Percentiles rank a stretch among this genome's conserved stretches.
Evolutionary conservation across 2,888 invertebrate genomes (phyloP).

Genomic region (Isoperla grammatica): DNA sequence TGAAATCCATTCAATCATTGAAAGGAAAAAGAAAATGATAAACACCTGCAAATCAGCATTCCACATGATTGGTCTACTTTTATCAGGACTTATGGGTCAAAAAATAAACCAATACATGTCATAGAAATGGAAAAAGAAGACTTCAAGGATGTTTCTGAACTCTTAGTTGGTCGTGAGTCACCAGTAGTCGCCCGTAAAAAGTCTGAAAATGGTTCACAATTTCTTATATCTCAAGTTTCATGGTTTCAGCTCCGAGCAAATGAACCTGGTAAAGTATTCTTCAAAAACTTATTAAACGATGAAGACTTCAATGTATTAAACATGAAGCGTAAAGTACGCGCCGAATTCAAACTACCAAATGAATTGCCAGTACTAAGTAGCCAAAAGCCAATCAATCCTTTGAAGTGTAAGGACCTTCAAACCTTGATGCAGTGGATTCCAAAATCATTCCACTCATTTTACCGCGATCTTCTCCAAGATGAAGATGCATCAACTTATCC

Average conservation of each 20-base stretch:
- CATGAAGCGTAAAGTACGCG: background rate
- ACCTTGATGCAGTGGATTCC: background rate
- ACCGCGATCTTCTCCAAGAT: too few relatives aligned
- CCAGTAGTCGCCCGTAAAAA: background rate
- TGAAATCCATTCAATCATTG: slow-evolving; percentile 31
- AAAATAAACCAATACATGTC: background rate
- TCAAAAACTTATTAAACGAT: background rate
- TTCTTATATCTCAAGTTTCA: background rate
- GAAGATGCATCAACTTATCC: too few relatives aligned
- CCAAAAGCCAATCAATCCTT: too few relatives aligned
- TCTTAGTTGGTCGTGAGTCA: background rate
- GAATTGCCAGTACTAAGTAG: too few relatives aligned
- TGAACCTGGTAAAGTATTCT: background rate
- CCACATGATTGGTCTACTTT: slow-evolving; percentile 10
- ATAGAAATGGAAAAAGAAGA: background rate
- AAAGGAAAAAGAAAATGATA: slow-evolving; percentile 25
- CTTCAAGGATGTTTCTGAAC: background rate
- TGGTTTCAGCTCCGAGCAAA: background rate
- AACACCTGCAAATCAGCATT: background rate
- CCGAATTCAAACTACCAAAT: background rate
- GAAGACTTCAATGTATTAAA: background rate
- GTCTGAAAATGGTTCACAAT: background rate
- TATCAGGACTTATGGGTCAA: background rate
- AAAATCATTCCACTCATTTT: too few relatives aligned
- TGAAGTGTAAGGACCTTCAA: background rate